phyloP scores from a whole-genome alignment of 2,113 vertebrate genomes.

The Proterorhinus semilunaris region DNA sequence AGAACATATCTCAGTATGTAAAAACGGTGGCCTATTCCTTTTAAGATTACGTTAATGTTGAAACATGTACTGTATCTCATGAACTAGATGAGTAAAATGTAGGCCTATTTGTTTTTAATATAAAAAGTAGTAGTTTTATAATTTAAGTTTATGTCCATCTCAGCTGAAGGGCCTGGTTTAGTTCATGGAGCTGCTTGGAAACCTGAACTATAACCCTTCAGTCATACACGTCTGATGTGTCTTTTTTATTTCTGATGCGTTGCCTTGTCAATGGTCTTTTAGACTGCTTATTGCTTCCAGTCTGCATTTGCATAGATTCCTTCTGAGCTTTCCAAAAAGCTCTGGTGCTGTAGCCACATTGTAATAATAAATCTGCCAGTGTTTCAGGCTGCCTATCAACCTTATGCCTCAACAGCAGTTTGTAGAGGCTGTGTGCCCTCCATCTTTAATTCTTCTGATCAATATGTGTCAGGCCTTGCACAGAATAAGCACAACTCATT shows the following conservation, averaged over 20 bases:
- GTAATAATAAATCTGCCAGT: constrained; percentile 19
- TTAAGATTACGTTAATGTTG: too few relatives aligned
- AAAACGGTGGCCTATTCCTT: too few relatives aligned
- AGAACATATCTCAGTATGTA: too few relatives aligned
- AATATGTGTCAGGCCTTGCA: not conserved
- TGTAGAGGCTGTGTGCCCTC: not conserved
- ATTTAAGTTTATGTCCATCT: too few relatives aligned
- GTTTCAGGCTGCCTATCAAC: not conserved
- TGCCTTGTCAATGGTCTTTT: constrained; percentile 13
- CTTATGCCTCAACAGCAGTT: constrained; percentile 10
- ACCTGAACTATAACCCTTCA: too few relatives aligned
- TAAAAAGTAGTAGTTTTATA: too few relatives aligned
- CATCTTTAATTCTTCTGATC: constrained; percentile 6
- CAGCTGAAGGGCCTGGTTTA: too few relatives aligned
- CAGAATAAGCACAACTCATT: not conserved
- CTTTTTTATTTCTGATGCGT: not conserved
- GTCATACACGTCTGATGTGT: not conserved
- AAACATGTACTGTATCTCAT: too few relatives aligned
- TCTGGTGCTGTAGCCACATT: not conserved
- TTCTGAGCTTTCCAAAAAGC: constrained; percentile 5
- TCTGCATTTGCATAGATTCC: constrained; percentile 22
- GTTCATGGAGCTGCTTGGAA: too few relatives aligned
- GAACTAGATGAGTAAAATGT: too few relatives aligned
- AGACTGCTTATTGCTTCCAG: constrained; percentile 17
- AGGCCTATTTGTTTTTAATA: too few relatives aligned